Evolutionary conservation across 2,113 vertebrate genomes (phyloP).

Genomic region (Oncorhynchus clarkii): DNA sequence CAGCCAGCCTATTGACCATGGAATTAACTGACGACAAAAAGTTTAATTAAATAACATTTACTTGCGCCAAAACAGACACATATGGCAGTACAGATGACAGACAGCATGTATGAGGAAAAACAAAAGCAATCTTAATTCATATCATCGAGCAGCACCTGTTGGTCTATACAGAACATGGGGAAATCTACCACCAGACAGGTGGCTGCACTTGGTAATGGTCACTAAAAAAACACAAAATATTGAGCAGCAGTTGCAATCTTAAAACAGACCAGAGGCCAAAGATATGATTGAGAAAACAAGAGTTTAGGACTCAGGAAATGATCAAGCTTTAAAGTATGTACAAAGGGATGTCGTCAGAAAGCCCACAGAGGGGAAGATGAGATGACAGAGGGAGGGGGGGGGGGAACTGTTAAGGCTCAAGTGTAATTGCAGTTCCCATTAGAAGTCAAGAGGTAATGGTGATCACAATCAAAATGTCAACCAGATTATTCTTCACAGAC

Average conservation of each 20-base stretch:
- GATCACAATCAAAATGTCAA: conserved; percentile 73
- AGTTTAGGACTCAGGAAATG: conserved; percentile 46
- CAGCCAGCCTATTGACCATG: not conserved
- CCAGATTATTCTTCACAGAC: conserved; percentile 56
- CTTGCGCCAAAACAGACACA: conserved; percentile 66
- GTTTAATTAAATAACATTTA: conserved; percentile 79
- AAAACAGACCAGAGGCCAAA: conserved; percentile 46
- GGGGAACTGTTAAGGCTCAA: conserved; percentile 48
- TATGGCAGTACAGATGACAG: conserved; percentile 60
- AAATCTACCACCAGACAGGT: conserved; percentile 36
- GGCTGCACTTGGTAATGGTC: conserved; percentile 38
- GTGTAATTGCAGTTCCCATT: conserved; percentile 58
- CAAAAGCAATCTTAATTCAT: conserved; percentile 10
- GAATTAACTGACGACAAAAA: conserved; percentile 16
- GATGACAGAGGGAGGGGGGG: conserved; percentile 28
- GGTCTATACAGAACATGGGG: conserved; percentile 57
- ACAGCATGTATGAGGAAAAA: conserved; percentile 39
- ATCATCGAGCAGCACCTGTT: conserved; percentile 53
- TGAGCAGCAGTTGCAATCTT: conserved; percentile 58
- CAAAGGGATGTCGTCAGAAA: conserved; percentile 48
- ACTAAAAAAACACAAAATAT: conserved; percentile 36
- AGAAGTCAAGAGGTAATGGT: conserved; percentile 72
- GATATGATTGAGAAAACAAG: conserved; percentile 47
- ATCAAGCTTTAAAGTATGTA: conserved; percentile 63
- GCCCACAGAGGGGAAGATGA: conserved; percentile 57